Conservation (phyloP, 2,113 vertebrate genomes). For the Gavia stellata region DNA sequence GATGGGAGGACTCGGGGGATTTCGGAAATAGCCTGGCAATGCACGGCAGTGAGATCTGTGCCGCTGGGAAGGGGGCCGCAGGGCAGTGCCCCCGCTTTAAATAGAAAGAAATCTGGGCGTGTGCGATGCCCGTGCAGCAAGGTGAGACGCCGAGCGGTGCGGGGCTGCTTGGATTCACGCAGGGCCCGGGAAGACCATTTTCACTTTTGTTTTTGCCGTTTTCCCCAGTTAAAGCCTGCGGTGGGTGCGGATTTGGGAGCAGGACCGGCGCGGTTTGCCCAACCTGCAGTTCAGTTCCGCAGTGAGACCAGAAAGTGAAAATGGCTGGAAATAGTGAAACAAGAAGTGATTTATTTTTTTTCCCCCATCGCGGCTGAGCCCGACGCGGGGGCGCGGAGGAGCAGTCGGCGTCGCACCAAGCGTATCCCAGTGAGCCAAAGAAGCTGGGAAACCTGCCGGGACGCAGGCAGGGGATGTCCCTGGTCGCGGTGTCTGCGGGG, state of each 20-base stretch:
- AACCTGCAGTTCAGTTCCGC: neutral
- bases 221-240: neutral
- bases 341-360: neutral
- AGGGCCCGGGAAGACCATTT: neutral
- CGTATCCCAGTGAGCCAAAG: accelerated
- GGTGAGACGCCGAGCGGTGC: neutral
- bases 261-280: neutral
- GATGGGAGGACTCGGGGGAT: neutral
- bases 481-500: accelerated
- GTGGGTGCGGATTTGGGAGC: neutral
- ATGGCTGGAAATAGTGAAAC: neutral
- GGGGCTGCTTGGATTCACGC: neutral
- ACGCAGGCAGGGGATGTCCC: accelerated
- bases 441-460: accelerated
- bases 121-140: accelerated
- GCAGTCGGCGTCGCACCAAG: accelerated
- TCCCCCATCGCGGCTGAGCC: neutral
- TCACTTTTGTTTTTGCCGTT: neutral
- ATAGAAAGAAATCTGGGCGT: accelerated
- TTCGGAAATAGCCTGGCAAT: neutral
- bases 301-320: neutral
- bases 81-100: neutral
- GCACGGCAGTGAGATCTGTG: accelerated
- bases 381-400: neutral
- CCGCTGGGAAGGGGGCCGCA: accelerated